Percentiles rank a stretch among this genome's conserved stretches.
phyloP scores from a whole-genome alignment of 2,888 invertebrate genomes.

The Shargacucullia verbasci region DNA sequence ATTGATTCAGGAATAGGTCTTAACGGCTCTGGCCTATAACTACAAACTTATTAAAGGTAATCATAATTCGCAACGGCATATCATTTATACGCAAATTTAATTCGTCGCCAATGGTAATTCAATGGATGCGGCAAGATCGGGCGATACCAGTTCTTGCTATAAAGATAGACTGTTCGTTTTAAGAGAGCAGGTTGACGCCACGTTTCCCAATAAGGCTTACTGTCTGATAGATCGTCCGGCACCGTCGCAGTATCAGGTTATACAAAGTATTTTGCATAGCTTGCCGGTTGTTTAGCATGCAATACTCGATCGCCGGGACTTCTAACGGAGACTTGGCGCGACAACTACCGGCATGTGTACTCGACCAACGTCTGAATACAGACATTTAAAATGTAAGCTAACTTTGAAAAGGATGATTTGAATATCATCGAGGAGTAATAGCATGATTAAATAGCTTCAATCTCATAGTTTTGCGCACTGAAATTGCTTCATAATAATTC shows the following conservation, averaged over 20 bases:
- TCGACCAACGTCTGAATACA: constrained; percentile 43
- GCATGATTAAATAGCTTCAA: constrained; percentile 15
- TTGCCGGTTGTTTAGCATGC: constrained; percentile 76
- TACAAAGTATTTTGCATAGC: constrained; percentile 71
- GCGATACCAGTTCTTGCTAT: constrained; percentile 66
- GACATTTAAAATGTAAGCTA: constrained; percentile 38
- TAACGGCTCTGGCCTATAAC: constrained; percentile 44
- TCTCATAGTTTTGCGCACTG: constrained; percentile 9
- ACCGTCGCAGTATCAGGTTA: constrained; percentile 63
- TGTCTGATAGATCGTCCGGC: constrained; percentile 68
- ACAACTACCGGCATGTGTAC: constrained; percentile 74
- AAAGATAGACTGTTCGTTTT: constrained; percentile 61
- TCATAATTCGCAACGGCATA: constrained; percentile 54
- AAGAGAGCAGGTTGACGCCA: constrained; percentile 67
- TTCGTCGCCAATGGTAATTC: constrained; percentile 72
- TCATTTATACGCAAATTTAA: constrained; percentile 69
- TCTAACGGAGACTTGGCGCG: constrained; percentile 78
- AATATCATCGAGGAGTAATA: constrained; percentile 11
- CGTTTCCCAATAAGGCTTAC: constrained; percentile 71
- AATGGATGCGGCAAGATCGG: constrained; percentile 65
- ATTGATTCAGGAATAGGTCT: constrained; percentile 50
- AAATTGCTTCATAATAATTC: constrained; percentile 35
- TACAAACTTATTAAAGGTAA: constrained; percentile 57
- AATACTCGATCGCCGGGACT: constrained; percentile 71
- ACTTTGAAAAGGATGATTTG: constrained; percentile 23